Conservation (phyloP, 2,113 vertebrate species). For the Phainopepla nitens region DNA sequence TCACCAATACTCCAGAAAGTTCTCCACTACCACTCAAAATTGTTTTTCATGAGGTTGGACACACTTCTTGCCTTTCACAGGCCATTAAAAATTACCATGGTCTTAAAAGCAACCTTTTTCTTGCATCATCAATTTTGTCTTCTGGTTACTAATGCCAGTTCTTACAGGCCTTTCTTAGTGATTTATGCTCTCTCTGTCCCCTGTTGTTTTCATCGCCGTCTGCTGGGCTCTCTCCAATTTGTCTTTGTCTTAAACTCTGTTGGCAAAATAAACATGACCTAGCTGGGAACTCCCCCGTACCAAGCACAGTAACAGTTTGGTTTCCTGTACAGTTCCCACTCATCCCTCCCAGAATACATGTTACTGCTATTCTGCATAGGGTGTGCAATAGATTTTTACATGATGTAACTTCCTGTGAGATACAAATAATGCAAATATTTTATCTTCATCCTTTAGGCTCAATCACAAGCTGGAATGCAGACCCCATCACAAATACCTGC, state of each 20-base stretch:
- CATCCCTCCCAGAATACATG: background rate
- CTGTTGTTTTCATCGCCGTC: background rate
- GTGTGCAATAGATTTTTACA: background rate
- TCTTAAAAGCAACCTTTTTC: background rate
- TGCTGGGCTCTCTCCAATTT: background rate
- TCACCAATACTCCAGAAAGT: background rate
- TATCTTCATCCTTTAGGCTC: slow-evolving; percentile 63
- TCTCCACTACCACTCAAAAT: background rate
- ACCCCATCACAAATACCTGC: slow-evolving; percentile 68
- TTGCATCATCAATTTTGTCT: background rate
- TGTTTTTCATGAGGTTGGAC: background rate
- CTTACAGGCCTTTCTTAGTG: background rate
- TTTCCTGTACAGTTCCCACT: background rate
- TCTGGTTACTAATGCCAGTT: background rate
- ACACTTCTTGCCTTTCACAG: background rate
- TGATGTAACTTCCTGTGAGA: background rate
- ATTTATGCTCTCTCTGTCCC: background rate
- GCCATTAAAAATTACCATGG: background rate
- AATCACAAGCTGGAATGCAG: slow-evolving; percentile 69
- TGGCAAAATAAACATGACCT: background rate
- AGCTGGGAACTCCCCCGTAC: background rate
- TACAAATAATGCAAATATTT: slow-evolving; percentile 34
- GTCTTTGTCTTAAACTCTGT: background rate
- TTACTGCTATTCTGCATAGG: background rate
- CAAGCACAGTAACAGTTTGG: background rate